These are phyloP conservation scores for Apteryx owenii DNA, from an alignment of 2,113 vertebrate genomes.

Conservation along the genomic window DNA sequence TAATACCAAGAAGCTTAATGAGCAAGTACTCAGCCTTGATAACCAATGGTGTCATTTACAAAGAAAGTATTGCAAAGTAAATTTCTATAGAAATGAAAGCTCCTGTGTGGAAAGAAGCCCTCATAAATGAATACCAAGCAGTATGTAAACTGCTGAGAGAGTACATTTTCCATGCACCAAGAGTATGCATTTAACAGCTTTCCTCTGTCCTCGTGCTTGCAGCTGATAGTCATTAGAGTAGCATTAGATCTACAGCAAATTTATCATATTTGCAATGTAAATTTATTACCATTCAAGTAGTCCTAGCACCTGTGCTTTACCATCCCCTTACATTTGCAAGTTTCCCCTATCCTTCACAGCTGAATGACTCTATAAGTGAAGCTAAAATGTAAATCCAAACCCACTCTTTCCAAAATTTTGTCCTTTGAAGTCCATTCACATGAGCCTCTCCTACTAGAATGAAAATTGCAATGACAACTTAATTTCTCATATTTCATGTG, in stretches of 20 bases:
- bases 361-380: slow-evolving; percentile 26
- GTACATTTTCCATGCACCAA: slow-evolving; percentile 46
- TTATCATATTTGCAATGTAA: slow-evolving; percentile 68
- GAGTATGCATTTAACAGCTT: slow-evolving; percentile 52
- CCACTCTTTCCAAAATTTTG: neutral
- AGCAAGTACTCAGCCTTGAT: slow-evolving; percentile 19
- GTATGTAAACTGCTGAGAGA: slow-evolving; percentile 43
- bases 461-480: neutral
- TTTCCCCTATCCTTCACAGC: neutral
- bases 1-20: neutral
- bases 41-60: neutral
- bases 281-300: slow-evolving; percentile 59
- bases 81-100: slow-evolving; percentile 31
- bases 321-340: slow-evolving; percentile 1
- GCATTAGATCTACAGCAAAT: slow-evolving; percentile 49
- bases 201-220: slow-evolving; percentile 28
- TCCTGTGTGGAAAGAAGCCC: neutral
- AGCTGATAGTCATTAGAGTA: slow-evolving; percentile 66
- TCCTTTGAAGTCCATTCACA: neutral
- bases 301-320: slow-evolving; percentile 50
- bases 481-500: neutral
- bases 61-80: slow-evolving; percentile 43
- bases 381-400: slow-evolving; percentile 31
- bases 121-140: slow-evolving; percentile 53
- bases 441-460: neutral